Percentiles rank a stretch among this genome's conserved stretches.
Evolutionary conservation across 2,888 invertebrate genomes (phyloP).

Genomic region (Mimumesa dahlbomi): DNA sequence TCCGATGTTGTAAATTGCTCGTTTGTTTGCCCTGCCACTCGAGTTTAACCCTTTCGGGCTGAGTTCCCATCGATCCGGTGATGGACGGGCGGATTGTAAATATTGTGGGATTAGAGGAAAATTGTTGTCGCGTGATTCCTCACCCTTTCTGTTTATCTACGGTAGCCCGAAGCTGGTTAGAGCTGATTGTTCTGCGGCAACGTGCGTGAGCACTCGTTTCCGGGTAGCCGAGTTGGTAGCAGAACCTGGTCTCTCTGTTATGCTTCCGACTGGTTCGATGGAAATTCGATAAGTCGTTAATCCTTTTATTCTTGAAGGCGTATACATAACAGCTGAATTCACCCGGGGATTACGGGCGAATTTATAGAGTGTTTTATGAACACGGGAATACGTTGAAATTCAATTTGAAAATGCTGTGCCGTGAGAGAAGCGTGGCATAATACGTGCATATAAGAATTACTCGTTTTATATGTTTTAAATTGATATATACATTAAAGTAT

Average conservation of each 20-base stretch:
- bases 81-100: slow-evolving; percentile 55
- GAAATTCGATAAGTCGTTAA: no score
- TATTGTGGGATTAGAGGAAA: slow-evolving; percentile 58
- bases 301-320: no score
- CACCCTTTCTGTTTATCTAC: slow-evolving; percentile 15
- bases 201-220: not conserved
- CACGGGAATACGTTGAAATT: no score
- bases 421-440: no score
- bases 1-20: slow-evolving; percentile 34
- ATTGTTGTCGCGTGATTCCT: slow-evolving; percentile 14
- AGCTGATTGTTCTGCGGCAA: slow-evolving; percentile 23
- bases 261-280: no score
- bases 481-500: not conserved
- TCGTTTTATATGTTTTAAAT: not conserved
- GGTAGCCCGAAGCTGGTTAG: slow-evolving; percentile 24
- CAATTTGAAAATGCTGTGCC: no score
- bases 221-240: no score
- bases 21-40: slow-evolving; percentile 7
- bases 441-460: no score
- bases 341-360: no score
- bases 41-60: slow-evolving; percentile 36
- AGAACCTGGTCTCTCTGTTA: no score
- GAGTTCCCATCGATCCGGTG: not conserved
- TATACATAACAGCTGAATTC: no score
- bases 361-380: no score